These are phyloP conservation scores for Nicator chloris DNA, from an alignment of 2,113 vertebrate species.

Conservation along the genomic window DNA sequence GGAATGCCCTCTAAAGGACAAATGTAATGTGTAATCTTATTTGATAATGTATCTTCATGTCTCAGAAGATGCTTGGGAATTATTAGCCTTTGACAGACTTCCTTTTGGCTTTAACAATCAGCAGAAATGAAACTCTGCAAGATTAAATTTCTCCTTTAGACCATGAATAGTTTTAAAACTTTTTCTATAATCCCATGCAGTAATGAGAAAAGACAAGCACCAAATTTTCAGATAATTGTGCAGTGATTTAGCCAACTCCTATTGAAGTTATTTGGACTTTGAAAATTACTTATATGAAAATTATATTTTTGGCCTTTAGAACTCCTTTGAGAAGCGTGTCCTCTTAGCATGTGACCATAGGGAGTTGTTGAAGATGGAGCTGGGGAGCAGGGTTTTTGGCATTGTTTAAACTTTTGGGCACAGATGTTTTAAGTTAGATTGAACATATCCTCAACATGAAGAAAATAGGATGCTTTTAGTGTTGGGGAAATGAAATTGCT, in stretches of 20 bases:
- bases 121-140: not conserved
- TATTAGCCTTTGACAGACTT: not conserved
- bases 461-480: not conserved
- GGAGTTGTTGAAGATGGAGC: not conserved
- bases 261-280: not conserved
- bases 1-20: constrained; percentile 12
- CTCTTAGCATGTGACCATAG: not conserved
- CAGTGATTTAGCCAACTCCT: not conserved
- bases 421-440: not conserved
- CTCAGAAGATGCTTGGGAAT: not conserved
- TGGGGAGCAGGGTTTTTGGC: not conserved
- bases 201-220: not conserved
- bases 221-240: not conserved
- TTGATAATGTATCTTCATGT: not conserved
- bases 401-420: not conserved
- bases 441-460: not conserved
- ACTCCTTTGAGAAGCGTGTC: not conserved
- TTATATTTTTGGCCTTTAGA: not conserved
- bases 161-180: not conserved
- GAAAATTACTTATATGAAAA: not conserved
- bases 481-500: not conserved
- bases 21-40: not conserved
- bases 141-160: not conserved
- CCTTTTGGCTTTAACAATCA: not conserved
- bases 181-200: not conserved